Percentiles rank a stretch among this genome's conserved stretches.
Evolutionary conservation across 2,888 invertebrate genomes (phyloP).

Genomic region (Fragum fragum): DNA sequence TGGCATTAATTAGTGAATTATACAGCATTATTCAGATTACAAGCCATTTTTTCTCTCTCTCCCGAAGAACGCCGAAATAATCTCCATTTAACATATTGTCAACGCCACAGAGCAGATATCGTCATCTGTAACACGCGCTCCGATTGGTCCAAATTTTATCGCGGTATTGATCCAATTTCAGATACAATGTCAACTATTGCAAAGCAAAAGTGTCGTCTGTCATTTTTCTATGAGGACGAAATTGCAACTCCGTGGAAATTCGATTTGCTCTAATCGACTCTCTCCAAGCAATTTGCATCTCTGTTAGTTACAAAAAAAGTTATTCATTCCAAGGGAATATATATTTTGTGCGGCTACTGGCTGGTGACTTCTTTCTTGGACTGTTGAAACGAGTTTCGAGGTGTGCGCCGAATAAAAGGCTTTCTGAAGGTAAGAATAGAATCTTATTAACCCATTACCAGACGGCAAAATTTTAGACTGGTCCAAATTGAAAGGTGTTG

Average conservation of each 20-base stretch:
- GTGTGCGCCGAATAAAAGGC: no score
- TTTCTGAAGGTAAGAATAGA: no score
- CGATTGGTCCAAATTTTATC: slow-evolving; percentile 47
- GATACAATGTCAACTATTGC: slow-evolving; percentile 42
- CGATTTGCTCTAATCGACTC: slow-evolving; percentile 39
- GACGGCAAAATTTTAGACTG: no score
- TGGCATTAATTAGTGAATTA: slow-evolving; percentile 4
- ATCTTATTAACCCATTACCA: no score
- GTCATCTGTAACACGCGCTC: slow-evolving; percentile 11
- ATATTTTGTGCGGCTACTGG: no score
- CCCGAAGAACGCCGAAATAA: not conserved
- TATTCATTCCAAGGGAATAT: not conserved
- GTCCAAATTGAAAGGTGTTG: no score
- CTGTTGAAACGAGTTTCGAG: no score
- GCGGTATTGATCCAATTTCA: slow-evolving; percentile 51
- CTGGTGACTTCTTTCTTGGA: no score
- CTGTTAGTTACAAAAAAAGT: slow-evolving; percentile 11
- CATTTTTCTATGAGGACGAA: slow-evolving; percentile 40
- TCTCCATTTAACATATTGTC: not conserved
- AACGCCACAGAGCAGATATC: not conserved
- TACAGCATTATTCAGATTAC: not conserved
- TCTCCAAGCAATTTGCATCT: slow-evolving; percentile 16
- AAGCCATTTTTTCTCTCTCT: not conserved
- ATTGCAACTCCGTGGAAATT: slow-evolving; percentile 42
- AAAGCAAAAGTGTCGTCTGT: slow-evolving; percentile 43